Evolutionary conservation across 1,140 invertebrate genomes (phyloP).

Genomic region (Cotesia glomerata): DNA sequence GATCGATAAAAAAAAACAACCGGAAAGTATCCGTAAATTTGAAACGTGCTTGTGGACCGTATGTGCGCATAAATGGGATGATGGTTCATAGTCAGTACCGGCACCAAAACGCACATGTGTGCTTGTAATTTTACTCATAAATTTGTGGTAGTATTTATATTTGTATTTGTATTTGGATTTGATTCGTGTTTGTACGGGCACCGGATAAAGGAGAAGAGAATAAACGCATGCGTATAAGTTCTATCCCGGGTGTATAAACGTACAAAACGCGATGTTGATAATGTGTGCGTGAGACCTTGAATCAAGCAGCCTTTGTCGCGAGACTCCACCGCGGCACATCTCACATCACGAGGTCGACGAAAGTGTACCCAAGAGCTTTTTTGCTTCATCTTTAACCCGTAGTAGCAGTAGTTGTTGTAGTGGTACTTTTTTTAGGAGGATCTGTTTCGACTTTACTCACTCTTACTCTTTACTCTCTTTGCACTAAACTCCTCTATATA

Average conservation of each 20-base stretch:
- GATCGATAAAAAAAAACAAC: not conserved
- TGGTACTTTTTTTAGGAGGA: too few relatives aligned
- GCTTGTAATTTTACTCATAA: constrained; percentile 25
- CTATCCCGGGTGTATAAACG: constrained; percentile 33
- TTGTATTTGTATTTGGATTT: not conserved
- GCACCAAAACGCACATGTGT: constrained; percentile 33
- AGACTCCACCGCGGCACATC: constrained; percentile 51
- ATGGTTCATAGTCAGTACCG: not conserved
- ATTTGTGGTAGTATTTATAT: constrained; percentile 13
- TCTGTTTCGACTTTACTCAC: too few relatives aligned
- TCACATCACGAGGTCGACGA: constrained; percentile 60
- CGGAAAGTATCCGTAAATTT: constrained; percentile 7
- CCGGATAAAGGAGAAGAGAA: not conserved
- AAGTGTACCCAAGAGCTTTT: constrained; percentile 63
- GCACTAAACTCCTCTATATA: too few relatives aligned
- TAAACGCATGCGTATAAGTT: constrained; percentile 19
- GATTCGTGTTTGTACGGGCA: not conserved
- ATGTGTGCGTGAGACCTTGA: constrained; percentile 51
- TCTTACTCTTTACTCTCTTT: too few relatives aligned
- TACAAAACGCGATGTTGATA: too few relatives aligned
- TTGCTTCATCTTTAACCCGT: constrained; percentile 44
- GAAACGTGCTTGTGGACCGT: not conserved
- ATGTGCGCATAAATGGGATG: not conserved
- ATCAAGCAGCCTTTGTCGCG: constrained; percentile 64
- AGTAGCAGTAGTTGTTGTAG: not conserved